Percentiles rank a stretch among this genome's conserved stretches.
Evolutionary conservation across 2,797 vertebrate genomes (phyloP).

Genomic region (Tokudaia tokunoshimensis): DNA sequence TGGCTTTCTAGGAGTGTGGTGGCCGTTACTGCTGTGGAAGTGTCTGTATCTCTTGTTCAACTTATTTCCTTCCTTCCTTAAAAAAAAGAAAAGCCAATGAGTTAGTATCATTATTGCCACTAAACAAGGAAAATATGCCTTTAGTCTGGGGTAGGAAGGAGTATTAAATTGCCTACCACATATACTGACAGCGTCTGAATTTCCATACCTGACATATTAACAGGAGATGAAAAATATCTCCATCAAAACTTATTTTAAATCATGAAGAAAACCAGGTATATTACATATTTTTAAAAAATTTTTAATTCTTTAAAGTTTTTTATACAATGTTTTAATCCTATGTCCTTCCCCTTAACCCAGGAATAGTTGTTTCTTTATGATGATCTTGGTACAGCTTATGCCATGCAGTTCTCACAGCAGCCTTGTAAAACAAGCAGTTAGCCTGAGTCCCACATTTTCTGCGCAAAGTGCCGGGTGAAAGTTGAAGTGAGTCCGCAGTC

Average conservation of each 20-base stretch:
- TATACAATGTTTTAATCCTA: neutral
- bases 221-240: neutral
- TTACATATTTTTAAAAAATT: neutral
- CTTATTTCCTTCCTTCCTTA: conserved; percentile 39
- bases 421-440: conserved; percentile 12
- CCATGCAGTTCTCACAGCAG: conserved; percentile 25
- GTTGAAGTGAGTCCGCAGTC: neutral
- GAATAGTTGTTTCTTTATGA: neutral
- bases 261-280: neutral
- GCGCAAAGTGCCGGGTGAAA: neutral
- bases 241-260: conserved; percentile 41
- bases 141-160: neutral
- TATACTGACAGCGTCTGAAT: neutral
- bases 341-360: neutral
- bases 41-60: neutral
- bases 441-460: neutral
- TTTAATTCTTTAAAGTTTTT: neutral
- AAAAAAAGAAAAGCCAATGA: neutral
- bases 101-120: neutral
- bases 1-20: conserved; percentile 71
- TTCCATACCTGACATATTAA: neutral
- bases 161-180: neutral
- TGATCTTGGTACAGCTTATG: neutral
- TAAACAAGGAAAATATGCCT: neutral
- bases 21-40: conserved; percentile 49